Percentiles rank a stretch among this genome's conserved stretches.
Conservation (phyloP, 2,113 vertebrate species). For the Callospermophilus lateralis region DNA sequence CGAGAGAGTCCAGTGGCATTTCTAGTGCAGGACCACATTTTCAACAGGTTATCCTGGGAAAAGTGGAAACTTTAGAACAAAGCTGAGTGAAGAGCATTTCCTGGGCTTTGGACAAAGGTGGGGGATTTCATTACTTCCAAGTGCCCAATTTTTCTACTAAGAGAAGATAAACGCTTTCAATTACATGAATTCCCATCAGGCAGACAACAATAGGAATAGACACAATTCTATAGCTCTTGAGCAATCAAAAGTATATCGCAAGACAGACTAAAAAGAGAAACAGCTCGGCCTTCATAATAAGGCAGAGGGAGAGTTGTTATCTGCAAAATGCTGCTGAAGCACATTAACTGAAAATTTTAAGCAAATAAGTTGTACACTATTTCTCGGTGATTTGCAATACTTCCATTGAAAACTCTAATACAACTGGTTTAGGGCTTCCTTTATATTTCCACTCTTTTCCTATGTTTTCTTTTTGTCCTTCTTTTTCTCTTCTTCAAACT, state of each 20-base stretch:
- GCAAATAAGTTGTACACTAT: slow-evolving; percentile 78
- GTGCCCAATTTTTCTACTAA: slow-evolving; percentile 76
- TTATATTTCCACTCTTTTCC: background rate
- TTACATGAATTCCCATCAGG: slow-evolving; percentile 75
- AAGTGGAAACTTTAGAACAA: slow-evolving; percentile 70
- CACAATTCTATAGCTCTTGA: slow-evolving; percentile 60
- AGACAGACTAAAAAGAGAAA: slow-evolving; percentile 65
- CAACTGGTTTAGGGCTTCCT: background rate
- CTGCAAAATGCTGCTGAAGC: slow-evolving; percentile 59
- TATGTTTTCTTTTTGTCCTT: background rate
- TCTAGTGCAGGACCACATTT: background rate
- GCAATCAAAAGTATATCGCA: slow-evolving; percentile 70
- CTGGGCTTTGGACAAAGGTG: slow-evolving; percentile 64
- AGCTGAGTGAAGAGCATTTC: slow-evolving; percentile 45
- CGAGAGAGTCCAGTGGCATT: background rate
- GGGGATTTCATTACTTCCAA: slow-evolving; percentile 81
- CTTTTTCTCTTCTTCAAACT: slow-evolving; percentile 32
- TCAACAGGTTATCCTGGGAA: slow-evolving; percentile 59
- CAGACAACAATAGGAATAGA: slow-evolving; percentile 63
- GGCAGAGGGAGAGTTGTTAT: slow-evolving; percentile 13
- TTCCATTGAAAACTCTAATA: background rate
- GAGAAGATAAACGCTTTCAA: slow-evolving; percentile 77
- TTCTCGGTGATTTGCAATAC: slow-evolving; percentile 69
- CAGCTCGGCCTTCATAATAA: slow-evolving; percentile 64
- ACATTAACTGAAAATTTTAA: slow-evolving; percentile 81